These are phyloP conservation scores for Columba guinea DNA, from an alignment of 2,797 vertebrate genomes.

Conservation along the genomic window DNA sequence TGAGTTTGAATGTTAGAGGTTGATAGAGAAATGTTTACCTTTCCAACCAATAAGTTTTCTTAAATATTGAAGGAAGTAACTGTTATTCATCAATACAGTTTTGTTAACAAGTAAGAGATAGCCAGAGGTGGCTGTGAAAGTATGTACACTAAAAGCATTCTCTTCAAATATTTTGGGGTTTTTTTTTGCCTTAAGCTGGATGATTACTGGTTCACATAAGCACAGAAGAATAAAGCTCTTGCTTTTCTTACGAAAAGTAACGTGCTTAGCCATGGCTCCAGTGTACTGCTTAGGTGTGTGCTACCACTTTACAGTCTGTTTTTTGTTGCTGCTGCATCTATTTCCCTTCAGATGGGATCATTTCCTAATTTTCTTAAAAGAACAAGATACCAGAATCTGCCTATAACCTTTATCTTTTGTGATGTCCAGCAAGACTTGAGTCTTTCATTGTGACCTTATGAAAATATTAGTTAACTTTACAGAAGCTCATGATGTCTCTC, in stretches of 20 bases:
- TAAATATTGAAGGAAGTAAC: neutral
- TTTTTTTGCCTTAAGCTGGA: neutral
- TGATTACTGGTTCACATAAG: neutral
- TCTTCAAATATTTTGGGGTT: neutral
- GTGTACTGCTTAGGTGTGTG: accelerated
- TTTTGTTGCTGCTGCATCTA: neutral
- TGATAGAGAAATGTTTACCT: neutral
- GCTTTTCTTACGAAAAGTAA: neutral
- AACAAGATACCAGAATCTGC: neutral
- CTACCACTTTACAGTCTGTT: neutral
- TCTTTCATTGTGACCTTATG: neutral
- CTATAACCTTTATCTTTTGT: neutral
- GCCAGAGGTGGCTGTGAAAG: neutral
- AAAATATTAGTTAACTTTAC: neutral
- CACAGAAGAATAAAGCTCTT: neutral
- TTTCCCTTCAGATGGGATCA: neutral
- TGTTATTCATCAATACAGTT: neutral
- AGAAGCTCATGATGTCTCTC: neutral
- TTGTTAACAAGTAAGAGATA: neutral
- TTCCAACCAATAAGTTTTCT: neutral
- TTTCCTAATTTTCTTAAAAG: neutral
- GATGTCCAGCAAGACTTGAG: neutral
- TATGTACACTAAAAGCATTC: neutral
- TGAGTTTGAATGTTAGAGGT: neutral
- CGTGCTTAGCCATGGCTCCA: accelerated